Conservation (phyloP, 2,888 invertebrate species). For the Drosophila kanekoi region DNA sequence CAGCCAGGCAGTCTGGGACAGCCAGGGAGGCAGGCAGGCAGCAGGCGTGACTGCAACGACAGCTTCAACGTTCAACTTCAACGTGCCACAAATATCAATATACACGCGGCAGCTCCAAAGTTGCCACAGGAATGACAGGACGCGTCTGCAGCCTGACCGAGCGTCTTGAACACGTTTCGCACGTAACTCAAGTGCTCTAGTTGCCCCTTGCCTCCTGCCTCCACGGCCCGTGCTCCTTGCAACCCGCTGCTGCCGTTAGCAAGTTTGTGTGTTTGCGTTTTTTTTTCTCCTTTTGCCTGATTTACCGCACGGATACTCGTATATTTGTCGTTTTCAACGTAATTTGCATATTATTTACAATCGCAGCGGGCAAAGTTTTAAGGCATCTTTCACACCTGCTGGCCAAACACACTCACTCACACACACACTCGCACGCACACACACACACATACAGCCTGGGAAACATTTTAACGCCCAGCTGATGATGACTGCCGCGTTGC, state of each 20-base stretch:
- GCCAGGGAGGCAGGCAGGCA: neutral
- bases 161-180: slow-evolving; percentile 76
- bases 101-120: slow-evolving; percentile 29
- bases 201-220: slow-evolving; percentile 24
- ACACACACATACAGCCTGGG: neutral
- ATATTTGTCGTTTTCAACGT: slow-evolving; percentile 75
- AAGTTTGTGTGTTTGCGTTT: slow-evolving; percentile 68
- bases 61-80: slow-evolving; percentile 59
- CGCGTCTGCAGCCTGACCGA: slow-evolving; percentile 30
- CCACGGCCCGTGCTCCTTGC: no score
- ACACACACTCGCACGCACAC: neutral
- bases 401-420: slow-evolving; percentile 34
- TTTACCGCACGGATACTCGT: slow-evolving; percentile 76
- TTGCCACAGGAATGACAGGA: slow-evolving; percentile 46
- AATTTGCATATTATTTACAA: slow-evolving; percentile 81
- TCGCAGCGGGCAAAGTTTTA: slow-evolving; percentile 62
- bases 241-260: slow-evolving; percentile 51
- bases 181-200: slow-evolving; percentile 73
- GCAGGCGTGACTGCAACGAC: slow-evolving; percentile 48
- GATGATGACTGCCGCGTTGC: slow-evolving; percentile 42
- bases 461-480: slow-evolving; percentile 55
- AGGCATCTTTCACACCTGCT: slow-evolving; percentile 75
- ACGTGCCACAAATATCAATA: slow-evolving; percentile 79
- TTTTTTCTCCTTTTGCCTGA: slow-evolving; percentile 48
- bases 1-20: neutral